Conservation (phyloP, 2,113 vertebrate genomes). For the Marcusenius ussheri region DNA sequence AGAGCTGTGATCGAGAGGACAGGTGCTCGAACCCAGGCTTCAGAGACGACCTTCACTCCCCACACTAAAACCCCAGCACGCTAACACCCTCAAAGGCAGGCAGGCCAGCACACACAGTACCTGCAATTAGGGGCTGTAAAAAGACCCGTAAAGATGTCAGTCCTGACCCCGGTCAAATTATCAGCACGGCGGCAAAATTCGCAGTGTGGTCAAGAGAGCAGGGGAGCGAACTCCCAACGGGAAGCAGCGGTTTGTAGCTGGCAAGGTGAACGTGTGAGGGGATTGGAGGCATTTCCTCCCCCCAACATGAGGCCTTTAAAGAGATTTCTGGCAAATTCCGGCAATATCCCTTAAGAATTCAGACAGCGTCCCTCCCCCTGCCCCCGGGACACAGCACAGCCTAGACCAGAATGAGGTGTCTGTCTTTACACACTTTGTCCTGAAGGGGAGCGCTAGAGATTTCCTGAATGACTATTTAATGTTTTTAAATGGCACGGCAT, state of each 20-base stretch:
- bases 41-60: neutral
- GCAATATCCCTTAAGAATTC: neutral
- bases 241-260: neutral
- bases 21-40: neutral
- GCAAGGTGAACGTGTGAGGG: neutral
- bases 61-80: neutral
- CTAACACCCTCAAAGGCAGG: neutral
- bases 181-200: neutral
- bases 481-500: constrained; percentile 14
- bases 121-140: neutral
- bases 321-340: neutral
- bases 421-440: neutral
- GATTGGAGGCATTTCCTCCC: neutral
- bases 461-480: neutral
- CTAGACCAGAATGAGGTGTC: constrained; percentile 5
- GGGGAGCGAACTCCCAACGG: neutral
- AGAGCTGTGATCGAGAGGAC: neutral
- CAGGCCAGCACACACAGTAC: neutral
- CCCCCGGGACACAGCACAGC: constrained; percentile 14
- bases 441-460: neutral
- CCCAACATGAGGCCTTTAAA: neutral
- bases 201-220: neutral
- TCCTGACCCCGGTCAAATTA: neutral
- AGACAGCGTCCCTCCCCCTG: neutral
- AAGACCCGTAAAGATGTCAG: neutral